Evolutionary conservation across 1,140 invertebrate species (phyloP).

Genomic region (Zaprionus gabonicus): DNA sequence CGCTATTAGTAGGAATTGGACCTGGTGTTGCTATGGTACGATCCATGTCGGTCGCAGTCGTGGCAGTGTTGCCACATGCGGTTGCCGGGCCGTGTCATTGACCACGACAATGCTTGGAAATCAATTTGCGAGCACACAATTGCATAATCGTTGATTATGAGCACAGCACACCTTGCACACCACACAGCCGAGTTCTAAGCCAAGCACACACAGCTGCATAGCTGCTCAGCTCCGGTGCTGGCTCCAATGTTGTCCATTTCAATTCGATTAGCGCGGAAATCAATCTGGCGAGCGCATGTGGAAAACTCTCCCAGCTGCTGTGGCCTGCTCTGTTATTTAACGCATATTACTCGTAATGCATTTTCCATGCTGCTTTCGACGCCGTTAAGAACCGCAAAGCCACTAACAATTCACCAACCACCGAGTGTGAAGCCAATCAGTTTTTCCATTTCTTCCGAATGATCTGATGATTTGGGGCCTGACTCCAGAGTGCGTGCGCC

Average conservation of each 20-base stretch:
- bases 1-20: conserved; percentile 39
- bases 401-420: conserved; percentile 50
- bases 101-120: conserved; percentile 56
- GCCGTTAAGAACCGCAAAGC: conserved; percentile 64
- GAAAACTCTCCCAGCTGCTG: conserved; percentile 35
- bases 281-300: conserved; percentile 49
- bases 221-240: conserved; percentile 15
- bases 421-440: conserved; percentile 50
- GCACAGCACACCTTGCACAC: conserved; percentile 3
- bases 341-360: conserved; percentile 77
- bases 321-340: conserved; percentile 62
- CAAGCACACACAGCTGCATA: conserved; percentile 17
- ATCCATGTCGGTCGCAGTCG: conserved; percentile 13
- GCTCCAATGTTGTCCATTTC: conserved; percentile 45
- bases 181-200: conserved; percentile 19
- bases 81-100: conserved; percentile 25
- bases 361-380: conserved; percentile 67
- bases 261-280: conserved; percentile 55
- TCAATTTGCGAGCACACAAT: conserved; percentile 65
- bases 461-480: conserved; percentile 54
- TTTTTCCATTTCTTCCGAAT: conserved; percentile 45
- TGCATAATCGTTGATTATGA: conserved; percentile 63
- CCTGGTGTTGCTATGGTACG: conserved; percentile 34
- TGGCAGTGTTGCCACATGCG: neutral
- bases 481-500: conserved; percentile 57